Conservation (phyloP, 2,888 invertebrate genomes). For the Sisyra terminalis region DNA sequence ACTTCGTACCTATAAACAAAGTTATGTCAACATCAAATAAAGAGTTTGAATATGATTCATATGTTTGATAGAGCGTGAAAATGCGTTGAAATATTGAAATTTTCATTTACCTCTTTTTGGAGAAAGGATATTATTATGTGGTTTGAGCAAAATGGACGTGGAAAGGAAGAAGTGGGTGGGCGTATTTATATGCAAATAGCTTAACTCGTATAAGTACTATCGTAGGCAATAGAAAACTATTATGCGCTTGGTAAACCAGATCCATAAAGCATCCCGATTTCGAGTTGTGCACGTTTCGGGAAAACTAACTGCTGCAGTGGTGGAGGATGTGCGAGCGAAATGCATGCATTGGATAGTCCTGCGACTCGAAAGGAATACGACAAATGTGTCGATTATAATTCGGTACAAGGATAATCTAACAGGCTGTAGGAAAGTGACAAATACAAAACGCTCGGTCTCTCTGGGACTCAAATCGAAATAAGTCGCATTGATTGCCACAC, state of each 20-base stretch:
- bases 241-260: conserved; percentile 13
- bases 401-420: not conserved
- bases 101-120: no score
- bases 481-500: conserved; percentile 25
- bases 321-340: not conserved
- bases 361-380: not conserved
- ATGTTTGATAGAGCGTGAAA: no score
- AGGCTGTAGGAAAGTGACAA: conserved; percentile 11
- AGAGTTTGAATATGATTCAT: no score
- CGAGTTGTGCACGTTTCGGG: no score
- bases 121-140: no score
- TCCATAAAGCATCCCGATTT: no score
- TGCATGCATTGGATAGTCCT: not conserved
- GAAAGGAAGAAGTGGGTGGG: conserved; percentile 19
- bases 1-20: no score
- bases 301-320: not conserved
- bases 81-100: no score
- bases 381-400: not conserved
- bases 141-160: conserved; percentile 15
- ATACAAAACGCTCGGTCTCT: conserved; percentile 10
- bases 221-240: conserved; percentile 14
- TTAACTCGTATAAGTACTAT: conserved; percentile 13
- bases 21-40: no score
- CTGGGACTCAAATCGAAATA: conserved; percentile 9
- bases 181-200: conserved; percentile 14